Evolutionary conservation across 2,797 vertebrate species (phyloP).

Genomic region (Protosalanx chinensis): DNA sequence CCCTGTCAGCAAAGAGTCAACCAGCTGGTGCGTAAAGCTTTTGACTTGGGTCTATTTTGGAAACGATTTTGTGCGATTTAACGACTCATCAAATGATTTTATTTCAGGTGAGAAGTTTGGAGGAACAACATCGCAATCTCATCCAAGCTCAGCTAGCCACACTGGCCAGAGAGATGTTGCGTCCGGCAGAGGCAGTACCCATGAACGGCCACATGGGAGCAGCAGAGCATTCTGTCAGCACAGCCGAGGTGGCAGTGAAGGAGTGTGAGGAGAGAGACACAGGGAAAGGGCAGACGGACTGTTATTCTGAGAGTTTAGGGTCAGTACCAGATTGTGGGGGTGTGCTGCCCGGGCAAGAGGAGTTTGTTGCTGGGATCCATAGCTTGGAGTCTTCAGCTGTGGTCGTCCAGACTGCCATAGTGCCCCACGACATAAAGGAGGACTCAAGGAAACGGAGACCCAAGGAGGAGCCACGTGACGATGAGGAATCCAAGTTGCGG

Average conservation of each 20-base stretch:
- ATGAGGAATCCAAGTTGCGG: conserved; percentile 32
- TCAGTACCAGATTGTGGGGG: conserved; percentile 6
- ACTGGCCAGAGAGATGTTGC: conserved; percentile 39
- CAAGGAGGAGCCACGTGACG: conserved; percentile 21
- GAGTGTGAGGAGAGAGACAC: conserved; percentile 27
- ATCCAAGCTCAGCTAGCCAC: conserved; percentile 46
- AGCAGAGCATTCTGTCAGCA: conserved; percentile 26
- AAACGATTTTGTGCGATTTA: background rate
- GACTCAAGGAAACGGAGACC: conserved; percentile 32
- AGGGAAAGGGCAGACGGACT: conserved; percentile 37
- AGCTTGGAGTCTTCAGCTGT: conserved; percentile 6
- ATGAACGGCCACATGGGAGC: conserved; percentile 34
- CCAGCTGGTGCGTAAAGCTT: conserved; percentile 46
- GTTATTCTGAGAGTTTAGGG: conserved; percentile 22
- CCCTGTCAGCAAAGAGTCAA: conserved; percentile 48
- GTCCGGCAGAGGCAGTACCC: conserved; percentile 17
- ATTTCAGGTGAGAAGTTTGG: conserved; percentile 42
- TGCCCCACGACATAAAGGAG: conserved; percentile 27
- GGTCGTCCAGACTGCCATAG: conserved; percentile 16
- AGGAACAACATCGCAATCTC: conserved; percentile 41
- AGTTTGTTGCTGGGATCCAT: conserved; percentile 13
- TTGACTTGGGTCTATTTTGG: background rate
- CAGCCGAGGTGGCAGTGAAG: conserved; percentile 21
- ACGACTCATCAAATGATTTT: background rate
- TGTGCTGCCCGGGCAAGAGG: background rate